Evolutionary conservation across 1,140 invertebrate genomes (phyloP).

Genomic region (Aphaenogaster floridana): DNA sequence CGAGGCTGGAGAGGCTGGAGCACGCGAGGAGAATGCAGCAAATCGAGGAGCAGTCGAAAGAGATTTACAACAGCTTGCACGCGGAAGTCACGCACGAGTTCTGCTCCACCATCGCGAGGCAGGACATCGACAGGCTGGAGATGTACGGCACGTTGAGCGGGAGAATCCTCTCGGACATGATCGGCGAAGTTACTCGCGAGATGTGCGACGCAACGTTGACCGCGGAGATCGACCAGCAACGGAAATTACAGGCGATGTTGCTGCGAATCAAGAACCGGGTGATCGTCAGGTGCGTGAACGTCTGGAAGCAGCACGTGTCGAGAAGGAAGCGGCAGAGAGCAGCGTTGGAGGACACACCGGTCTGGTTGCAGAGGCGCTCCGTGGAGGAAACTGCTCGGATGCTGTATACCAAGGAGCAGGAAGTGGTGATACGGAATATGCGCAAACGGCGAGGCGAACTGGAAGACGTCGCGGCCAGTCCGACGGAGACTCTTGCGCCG

Average conservation of each 20-base stretch:
- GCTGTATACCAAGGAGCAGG: constrained; percentile 86
- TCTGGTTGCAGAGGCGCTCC: constrained; percentile 88
- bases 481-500: constrained; percentile 63
- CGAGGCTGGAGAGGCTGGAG: constrained; percentile 73
- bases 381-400: constrained; percentile 86
- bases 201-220: constrained; percentile 71
- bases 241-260: constrained; percentile 76
- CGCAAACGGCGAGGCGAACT: constrained; percentile 17
- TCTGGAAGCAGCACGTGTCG: constrained; percentile 82
- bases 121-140: constrained; percentile 81
- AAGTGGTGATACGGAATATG: constrained; percentile 87
- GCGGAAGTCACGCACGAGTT: constrained; percentile 83
- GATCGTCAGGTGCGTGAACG: constrained; percentile 85
- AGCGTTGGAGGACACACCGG: constrained; percentile 88
- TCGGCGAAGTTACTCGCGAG: constrained; percentile 79
- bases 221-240: constrained; percentile 75
- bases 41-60: constrained; percentile 76
- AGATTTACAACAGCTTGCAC: constrained; percentile 81
- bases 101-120: constrained; percentile 80
- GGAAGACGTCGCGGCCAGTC: neutral
- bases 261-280: constrained; percentile 77
- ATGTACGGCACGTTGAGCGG: constrained; percentile 70
- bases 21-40: constrained; percentile 79
- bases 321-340: constrained; percentile 83
- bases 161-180: constrained; percentile 78